Base-by-base conservation (phyloP, 2,113 vertebrate genomes). In the Cisticola juncidis region DNA sequence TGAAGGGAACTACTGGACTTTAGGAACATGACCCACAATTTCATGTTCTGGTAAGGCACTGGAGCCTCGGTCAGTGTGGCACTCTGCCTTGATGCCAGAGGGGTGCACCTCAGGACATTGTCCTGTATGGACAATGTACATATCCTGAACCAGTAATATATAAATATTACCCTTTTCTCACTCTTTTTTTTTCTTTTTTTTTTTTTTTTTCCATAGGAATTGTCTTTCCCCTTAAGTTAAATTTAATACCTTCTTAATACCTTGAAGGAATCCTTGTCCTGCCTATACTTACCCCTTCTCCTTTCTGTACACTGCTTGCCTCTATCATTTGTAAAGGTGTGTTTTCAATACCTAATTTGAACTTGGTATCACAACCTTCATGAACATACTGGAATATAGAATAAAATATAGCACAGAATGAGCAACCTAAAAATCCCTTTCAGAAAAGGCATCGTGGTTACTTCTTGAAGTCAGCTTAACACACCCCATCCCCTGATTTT, bases 251-350 rank as follows among this genome's bases (percentile, higher is more conserved):
- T n/a, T 35, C 4, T 28, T 61, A 22, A 17, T 28, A 31, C 45
- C 14, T 35, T 57, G 40, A 28, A 72, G 42, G 44, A 50, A 35
- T 78, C 18, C 12, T 50, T 53, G 23, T 62, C 48, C 25, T 92
- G 2, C 19, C 71, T 24, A 17, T 26, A 8, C 5, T 19, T 9
- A 56, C 14, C 2, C 9, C 58, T 73, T 74, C 19, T 74, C 11
- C 22, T 11, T 82, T 38, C 15, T 35, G 3, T 28, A 6, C 1
- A 0, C 31, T 50, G 2, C 17, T 62, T 53, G 21, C 9, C 15
- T 77, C 29, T 62, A 0, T 44, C 51, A 42, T 72, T 33, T 68
- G 40, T 60, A 9, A 83, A 31, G 19, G 5, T 22, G 10, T 21
- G 7, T 57, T 70, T 90, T 68, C 78, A 71, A 19, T 28, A 66